phyloP scores from a whole-genome alignment of 2,797 vertebrate species.

The Tokudaia tokunoshimensis region DNA sequence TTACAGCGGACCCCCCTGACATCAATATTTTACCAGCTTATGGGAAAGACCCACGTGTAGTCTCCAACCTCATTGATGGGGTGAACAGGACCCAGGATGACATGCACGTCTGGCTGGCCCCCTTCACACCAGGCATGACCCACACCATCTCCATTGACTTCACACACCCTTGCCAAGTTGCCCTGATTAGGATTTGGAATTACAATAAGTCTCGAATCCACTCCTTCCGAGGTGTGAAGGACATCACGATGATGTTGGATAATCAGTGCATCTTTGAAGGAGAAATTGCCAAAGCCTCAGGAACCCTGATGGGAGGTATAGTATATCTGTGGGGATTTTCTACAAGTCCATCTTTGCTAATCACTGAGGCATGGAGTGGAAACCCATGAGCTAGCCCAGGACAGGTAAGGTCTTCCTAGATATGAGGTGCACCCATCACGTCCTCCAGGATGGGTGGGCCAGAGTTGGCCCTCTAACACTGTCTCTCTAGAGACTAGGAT shows the following conservation, averaged over 20 bases:
- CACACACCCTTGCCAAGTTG: conserved; percentile 90
- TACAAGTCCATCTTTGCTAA: neutral
- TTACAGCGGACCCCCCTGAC: conserved; percentile 94
- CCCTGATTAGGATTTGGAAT: conserved; percentile 99
- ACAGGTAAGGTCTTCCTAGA: neutral
- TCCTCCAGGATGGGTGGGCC: neutral
- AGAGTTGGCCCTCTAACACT: neutral
- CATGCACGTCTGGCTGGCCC: conserved; percentile 98
- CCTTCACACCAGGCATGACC: conserved; percentile 93
- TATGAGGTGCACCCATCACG: neutral
- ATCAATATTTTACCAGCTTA: conserved; percentile 96
- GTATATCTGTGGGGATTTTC: neutral
- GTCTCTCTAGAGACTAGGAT: neutral
- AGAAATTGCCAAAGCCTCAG: conserved; percentile 98
- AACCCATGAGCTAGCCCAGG: neutral
- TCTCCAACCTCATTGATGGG: conserved; percentile 94
- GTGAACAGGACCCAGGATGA: conserved; percentile 97
- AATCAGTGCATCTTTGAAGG: conserved; percentile 94
- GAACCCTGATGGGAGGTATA: conserved; percentile 95
- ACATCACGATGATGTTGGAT: conserved; percentile 94
- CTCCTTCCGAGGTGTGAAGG: conserved; percentile 96
- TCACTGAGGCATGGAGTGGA: neutral
- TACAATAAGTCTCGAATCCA: conserved; percentile 99
- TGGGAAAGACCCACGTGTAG: conserved; percentile 94
- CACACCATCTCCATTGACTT: conserved; percentile 94